Base-by-base conservation (phyloP, 2,797 vertebrate species). In the Chloroceryle amazona region DNA sequence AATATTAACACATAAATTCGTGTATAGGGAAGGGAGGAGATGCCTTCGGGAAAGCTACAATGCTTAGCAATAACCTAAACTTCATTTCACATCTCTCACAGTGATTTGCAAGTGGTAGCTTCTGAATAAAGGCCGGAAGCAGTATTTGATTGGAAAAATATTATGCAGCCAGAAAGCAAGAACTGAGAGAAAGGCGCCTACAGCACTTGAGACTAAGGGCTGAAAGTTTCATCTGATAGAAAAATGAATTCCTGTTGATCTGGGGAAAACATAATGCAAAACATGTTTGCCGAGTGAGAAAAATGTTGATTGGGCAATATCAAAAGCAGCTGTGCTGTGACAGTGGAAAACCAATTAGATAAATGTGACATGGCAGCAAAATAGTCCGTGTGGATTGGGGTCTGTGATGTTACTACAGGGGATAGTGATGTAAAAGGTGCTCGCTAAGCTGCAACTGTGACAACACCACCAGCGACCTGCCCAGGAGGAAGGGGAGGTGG, bases 231-330 rank as follows among this genome's bases (percentile, higher is more conserved):
- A 90, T 94, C 91, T 89, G 88, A 95, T 74, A 92, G 91, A 92
- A 94, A 65, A 95, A 92, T 29, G 81, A 95, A 73, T 81, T 90
- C 47, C 63, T 92, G 91, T 92, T 91, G 80, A 93, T 95, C 88
- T 67, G 78, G 47, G 83, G 88, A 86, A 96, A 95, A 82, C 57
- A 63, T 95, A 97, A 96, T 92, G 68, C 1, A 1, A 95, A 96
- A 93, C 96, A 96, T 63, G 86, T 85, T 95, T 81, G 90, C 91
- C 68, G 86, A 96, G 86, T 94, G 93, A 95, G 93, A 94, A 96
- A 67, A 94, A 89, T 85, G 91, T 76, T 86, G 88, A 82, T 86
- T 89, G 82, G 71, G 83, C 74, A 92, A 96, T 90, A 95, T 95
- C 71, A 90, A 94, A 95, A 97, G 67, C 95, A 96, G 94, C 90